A percentile compares a stretch with the other conserved stretches of the same genome.
These are phyloP conservation scores for Galendromus occidentalis DNA, from an alignment of 1,140 invertebrate species.

Conservation along the genomic window DNA sequence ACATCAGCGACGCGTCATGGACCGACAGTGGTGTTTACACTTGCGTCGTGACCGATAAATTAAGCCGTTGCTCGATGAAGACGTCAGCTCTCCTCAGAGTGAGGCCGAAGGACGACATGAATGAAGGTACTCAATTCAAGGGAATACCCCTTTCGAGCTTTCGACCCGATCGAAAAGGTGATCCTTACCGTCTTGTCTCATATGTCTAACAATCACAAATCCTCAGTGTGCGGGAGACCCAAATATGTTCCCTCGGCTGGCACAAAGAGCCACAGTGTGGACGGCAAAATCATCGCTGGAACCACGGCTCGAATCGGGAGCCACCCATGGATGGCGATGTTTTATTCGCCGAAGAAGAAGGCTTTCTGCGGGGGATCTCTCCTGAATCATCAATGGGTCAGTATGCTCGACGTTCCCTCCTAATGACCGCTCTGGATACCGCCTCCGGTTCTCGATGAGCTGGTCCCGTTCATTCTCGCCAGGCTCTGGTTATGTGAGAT, in stretches of 20 bases:
- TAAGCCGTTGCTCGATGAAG: conserved; percentile 13
- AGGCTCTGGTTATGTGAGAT: no score
- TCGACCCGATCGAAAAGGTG: no score
- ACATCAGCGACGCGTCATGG: conserved; percentile 10
- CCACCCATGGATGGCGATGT: conserved; percentile 23
- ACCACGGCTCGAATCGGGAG: conserved; percentile 18
- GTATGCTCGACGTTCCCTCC: no score
- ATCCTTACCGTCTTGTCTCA: background rate
- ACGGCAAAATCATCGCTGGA: conserved; percentile 22
- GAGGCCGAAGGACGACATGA: conserved; percentile 11
- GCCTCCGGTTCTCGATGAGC: no score
- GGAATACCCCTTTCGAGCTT: no score
- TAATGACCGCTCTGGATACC: no score
- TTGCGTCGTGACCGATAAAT: conserved; percentile 17
- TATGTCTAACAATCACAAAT: background rate
- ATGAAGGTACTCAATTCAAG: conserved; percentile 14
- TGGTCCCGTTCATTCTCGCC: no score
- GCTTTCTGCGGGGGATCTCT: conserved; percentile 22
- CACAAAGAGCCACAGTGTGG: conserved; percentile 13
- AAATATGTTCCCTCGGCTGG: conserved; percentile 14
- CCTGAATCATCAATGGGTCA: conserved; percentile 22
- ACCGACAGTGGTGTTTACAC: conserved; percentile 20
- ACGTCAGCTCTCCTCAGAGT: conserved; percentile 14
- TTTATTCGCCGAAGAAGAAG: conserved; percentile 20
- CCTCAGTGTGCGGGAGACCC: conserved; percentile 21